These are phyloP conservation scores for Paraplagusia blochii DNA, from an alignment of 2,113 vertebrate species.

Conservation along the genomic window DNA sequence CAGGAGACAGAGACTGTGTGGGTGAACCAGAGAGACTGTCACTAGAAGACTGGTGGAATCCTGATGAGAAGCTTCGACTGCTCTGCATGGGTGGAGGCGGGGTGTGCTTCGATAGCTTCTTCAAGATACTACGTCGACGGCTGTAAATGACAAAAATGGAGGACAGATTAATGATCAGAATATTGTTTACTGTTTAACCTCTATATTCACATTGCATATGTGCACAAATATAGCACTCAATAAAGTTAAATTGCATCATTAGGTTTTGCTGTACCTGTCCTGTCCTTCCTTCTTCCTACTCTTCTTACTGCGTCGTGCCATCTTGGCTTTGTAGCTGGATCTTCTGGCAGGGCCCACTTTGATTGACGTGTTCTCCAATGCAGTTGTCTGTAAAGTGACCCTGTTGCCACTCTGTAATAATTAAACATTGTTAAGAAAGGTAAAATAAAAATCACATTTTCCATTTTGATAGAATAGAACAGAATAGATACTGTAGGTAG, in stretches of 20 bases:
- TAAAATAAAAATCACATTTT: not conserved
- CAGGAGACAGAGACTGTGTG: conserved; percentile 87
- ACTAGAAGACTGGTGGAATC: conserved; percentile 89
- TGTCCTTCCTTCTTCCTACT: conserved; percentile 85
- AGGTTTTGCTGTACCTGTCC: conserved; percentile 76
- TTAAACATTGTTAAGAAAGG: not conserved
- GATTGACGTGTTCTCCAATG: conserved; percentile 94
- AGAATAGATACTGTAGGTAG: too few species aligned
- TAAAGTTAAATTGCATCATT: not conserved
- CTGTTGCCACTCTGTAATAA: conserved; percentile 85
- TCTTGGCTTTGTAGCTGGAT: conserved; percentile 84
- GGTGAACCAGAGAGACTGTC: conserved; percentile 92
- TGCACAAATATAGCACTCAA: not conserved
- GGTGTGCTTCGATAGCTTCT: conserved; percentile 88
- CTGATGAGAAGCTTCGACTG: conserved; percentile 91
- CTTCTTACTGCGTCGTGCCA: conserved; percentile 89
- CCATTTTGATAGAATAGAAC: too few species aligned
- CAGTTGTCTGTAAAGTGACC: conserved; percentile 86
- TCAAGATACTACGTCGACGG: conserved; percentile 83
- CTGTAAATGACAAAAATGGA: conserved; percentile 16
- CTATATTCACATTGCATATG: not conserved
- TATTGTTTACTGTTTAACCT: not conserved
- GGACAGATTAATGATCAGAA: not conserved
- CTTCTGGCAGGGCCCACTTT: conserved; percentile 89
- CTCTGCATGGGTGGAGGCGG: conserved; percentile 81